Conservation (phyloP, 2,797 vertebrate genomes). For the Urophycis tenuis region DNA sequence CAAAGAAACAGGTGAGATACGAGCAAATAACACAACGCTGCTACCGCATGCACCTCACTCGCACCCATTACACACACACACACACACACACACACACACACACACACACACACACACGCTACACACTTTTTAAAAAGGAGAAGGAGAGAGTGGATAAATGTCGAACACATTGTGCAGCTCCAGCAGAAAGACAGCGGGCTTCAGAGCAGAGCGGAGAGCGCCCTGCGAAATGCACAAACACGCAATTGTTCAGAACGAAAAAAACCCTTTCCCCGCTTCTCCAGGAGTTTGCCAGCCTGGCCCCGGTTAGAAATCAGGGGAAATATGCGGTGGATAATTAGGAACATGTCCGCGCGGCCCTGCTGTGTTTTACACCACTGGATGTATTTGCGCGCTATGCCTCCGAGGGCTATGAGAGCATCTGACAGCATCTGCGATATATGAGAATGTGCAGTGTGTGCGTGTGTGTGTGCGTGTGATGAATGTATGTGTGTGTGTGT, state of each 20-base stretch:
- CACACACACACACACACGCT: too few species aligned
- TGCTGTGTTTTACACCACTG: constrained; percentile 58
- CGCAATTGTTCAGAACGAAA: constrained; percentile 44
- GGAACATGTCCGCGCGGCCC: constrained; percentile 53
- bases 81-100: background rate
- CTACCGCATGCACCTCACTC: constrained; percentile 22
- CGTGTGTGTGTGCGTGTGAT: constrained; percentile 23
- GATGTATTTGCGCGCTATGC: constrained; percentile 56
- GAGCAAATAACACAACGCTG: constrained; percentile 44
- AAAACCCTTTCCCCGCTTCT: constrained; percentile 37
- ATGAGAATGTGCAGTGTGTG: constrained; percentile 38
- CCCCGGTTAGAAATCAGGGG: constrained; percentile 59
- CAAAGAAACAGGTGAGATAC: constrained; percentile 56
- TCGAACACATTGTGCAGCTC: constrained; percentile 25
- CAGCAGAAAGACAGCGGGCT: background rate
- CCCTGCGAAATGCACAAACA: constrained; percentile 40
- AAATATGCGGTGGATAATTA: constrained; percentile 63
- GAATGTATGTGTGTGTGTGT: constrained; percentile 9
- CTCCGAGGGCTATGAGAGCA: constrained; percentile 48
- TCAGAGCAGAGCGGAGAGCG: constrained; percentile 25
- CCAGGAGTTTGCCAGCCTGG: constrained; percentile 56
- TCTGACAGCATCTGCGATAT: constrained; percentile 53
- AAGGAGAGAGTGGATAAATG: background rate
- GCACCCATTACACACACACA: background rate
- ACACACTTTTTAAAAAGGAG: background rate